Percentiles rank a stretch among this genome's conserved stretches.
These are phyloP conservation scores for Drosophila elegans DNA, from an alignment of 1,140 invertebrate species.

Conservation along the genomic window DNA sequence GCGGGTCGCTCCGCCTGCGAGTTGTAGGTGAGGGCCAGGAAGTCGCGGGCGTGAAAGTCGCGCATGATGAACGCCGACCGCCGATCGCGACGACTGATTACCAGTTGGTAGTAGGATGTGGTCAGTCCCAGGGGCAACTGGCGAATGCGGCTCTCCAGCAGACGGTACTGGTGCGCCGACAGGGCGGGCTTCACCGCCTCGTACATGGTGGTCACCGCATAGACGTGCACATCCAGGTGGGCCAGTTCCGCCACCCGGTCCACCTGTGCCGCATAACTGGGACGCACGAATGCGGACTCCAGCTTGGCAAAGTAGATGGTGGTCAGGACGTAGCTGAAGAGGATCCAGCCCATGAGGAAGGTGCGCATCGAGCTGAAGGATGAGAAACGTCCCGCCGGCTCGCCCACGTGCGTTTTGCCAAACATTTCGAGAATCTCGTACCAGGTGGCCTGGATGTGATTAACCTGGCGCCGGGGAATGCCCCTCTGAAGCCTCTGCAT, in stretches of 20 bases:
- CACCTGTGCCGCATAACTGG: slow-evolving; percentile 61
- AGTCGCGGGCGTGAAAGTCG: slow-evolving; percentile 62
- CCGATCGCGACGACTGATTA: slow-evolving; percentile 23
- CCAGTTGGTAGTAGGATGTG: slow-evolving; percentile 40
- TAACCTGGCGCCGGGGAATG: slow-evolving; percentile 20
- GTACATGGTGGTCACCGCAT: slow-evolving; percentile 59
- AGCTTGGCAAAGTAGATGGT: slow-evolving; percentile 78
- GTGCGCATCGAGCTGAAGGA: slow-evolving; percentile 61
- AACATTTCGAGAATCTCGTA: slow-evolving; percentile 70
- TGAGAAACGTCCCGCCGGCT: slow-evolving; percentile 57
- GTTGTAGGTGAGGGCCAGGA: slow-evolving; percentile 66
- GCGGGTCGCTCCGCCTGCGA: slow-evolving; percentile 50
- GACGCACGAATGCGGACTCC: slow-evolving; percentile 74
- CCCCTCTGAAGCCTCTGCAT: slow-evolving; percentile 42
- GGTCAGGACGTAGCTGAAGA: slow-evolving; percentile 76
- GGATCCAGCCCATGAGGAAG: slow-evolving; percentile 71
- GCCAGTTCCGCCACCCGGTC: slow-evolving; percentile 54
- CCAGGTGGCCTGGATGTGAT: slow-evolving; percentile 39
- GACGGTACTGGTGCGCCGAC: slow-evolving; percentile 38
- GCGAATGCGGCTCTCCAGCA: slow-evolving; percentile 22
- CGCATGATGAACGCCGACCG: slow-evolving; percentile 62
- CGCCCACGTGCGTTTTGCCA: slow-evolving; percentile 66
- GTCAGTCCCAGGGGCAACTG: slow-evolving; percentile 22
- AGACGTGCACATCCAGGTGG: slow-evolving; percentile 41
- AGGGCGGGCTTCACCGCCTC: slow-evolving; percentile 50